A percentile compares a stretch with the other conserved stretches of the same genome.
Conservation (phyloP, 2,888 invertebrate species). For the Ectemnius continuus region DNA sequence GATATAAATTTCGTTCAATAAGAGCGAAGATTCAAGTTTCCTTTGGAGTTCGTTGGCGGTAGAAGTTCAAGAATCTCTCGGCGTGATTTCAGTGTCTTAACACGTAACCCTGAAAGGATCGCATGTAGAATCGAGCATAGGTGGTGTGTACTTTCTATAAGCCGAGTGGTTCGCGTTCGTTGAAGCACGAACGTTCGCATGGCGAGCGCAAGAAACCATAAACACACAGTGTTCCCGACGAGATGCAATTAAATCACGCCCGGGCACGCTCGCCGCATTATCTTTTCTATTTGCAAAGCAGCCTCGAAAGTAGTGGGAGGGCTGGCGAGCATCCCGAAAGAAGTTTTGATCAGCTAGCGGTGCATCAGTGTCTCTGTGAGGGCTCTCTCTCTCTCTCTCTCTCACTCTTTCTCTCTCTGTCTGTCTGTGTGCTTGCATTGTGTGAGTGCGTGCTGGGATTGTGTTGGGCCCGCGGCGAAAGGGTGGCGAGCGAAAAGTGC, state of each 20-base stretch:
- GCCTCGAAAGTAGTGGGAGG: slow-evolving; percentile 29
- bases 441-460: slow-evolving; percentile 29
- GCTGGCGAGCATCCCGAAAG: slow-evolving; percentile 28
- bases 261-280: slow-evolving; percentile 11
- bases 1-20: no score
- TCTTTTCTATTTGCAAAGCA: slow-evolving; percentile 43
- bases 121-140: no score
- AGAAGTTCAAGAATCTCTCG: no score
- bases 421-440: neutral
- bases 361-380: slow-evolving; percentile 19
- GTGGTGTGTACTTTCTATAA: neutral
- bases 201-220: slow-evolving; percentile 4
- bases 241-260: slow-evolving; percentile 10
- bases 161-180: neutral
- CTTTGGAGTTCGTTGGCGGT: no score
- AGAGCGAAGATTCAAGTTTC: no score
- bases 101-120: no score
- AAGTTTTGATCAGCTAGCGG: slow-evolving; percentile 35
- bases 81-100: no score
- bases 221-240: slow-evolving; percentile 9
- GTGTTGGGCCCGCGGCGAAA: slow-evolving; percentile 23
- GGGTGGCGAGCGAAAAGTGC: slow-evolving; percentile 53
- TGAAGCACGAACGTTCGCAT: slow-evolving; percentile 6
- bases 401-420: no score
- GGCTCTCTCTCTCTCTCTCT: neutral